Base-by-base conservation (phyloP, 2,113 vertebrate genomes). In the Zootoca vivipara region DNA sequence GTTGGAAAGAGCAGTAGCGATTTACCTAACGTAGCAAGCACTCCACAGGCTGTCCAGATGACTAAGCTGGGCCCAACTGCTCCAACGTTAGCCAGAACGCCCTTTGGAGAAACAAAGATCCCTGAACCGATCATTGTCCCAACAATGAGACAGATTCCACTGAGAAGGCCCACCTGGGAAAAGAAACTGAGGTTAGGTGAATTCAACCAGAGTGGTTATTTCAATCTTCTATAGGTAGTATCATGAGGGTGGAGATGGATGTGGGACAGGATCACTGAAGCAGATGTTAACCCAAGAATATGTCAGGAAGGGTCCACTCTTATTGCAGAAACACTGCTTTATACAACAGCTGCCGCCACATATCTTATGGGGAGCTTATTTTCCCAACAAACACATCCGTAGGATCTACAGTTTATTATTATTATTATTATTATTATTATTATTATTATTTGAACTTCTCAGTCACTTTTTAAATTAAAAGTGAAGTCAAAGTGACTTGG, bases 121-220 rank as follows among this genome's bases (percentile, higher is more conserved):
- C 99, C 99, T 0, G 98, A 99, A 86, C 99, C 99, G 1, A 99
- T 99, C 96, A 98, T 98, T 1, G 98, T 98, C 7, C 99, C 98
- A 74, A 99, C 98, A 75, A 99, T 99, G 88, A 99, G 96, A 91
- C 95, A 98, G 96, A 97, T 96, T 35, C 98, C 98, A 30, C 98
- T 99, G 38, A 99, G 0, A 42, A 99, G 97, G 84, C 98, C 99
- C 94, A 99, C 97, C 99, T 99, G 87, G 24, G 90, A 86, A 87
- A 62, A 52, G 81, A 92, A 91, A 83, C 4, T 0, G n/a, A 93
- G 70, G 38, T 12, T 52, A 46, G 83, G 33, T 52, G 26, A n/a
- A 67, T 78, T 56, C 24, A 65, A 10, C n/a, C 38, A 18, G 22
- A 35, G 67, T 30, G 28, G 65, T 92, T 0, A 1, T 0, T 67